Conservation (phyloP, 2,797 vertebrate genomes). For the Kryptolebias ocellatus region DNA sequence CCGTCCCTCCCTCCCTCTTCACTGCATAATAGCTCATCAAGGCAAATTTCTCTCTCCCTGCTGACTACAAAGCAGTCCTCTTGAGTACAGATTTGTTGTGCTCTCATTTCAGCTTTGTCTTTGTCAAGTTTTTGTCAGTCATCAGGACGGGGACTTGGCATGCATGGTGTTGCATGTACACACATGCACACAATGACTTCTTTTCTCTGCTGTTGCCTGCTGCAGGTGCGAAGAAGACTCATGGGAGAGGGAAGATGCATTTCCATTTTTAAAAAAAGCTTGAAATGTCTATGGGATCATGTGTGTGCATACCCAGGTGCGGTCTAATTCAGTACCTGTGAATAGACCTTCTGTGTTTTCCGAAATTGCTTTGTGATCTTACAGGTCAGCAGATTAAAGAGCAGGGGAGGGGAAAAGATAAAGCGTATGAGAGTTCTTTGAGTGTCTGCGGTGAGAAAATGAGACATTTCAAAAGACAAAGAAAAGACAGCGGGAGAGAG, state of each 20-base stretch:
- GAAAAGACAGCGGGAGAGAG: conserved; percentile 7
- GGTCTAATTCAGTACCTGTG: conserved; percentile 42
- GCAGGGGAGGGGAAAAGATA: not conserved
- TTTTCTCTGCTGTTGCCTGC: conserved; percentile 26
- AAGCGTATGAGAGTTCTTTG: conserved; percentile 5
- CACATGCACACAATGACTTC: conserved; percentile 27
- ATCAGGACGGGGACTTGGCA: conserved; percentile 13
- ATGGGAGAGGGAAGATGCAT: conserved; percentile 24
- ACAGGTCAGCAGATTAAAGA: conserved; percentile 33
- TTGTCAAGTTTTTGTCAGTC: conserved; percentile 24
- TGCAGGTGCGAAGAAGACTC: conserved; percentile 49
- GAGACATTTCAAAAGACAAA: conserved; percentile 13
- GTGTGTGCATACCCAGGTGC: conserved; percentile 17
- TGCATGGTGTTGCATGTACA: not conserved
- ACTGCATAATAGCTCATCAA: conserved; percentile 9
- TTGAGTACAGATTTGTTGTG: conserved; percentile 23
- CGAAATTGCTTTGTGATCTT: conserved; percentile 31
- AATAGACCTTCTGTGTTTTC: conserved; percentile 24
- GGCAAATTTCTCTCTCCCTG: conserved; percentile 7
- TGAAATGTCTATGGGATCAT: not conserved
- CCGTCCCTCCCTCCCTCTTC: not conserved
- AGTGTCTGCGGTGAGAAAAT: conserved; percentile 8
- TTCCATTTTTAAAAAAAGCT: conserved; percentile 31
- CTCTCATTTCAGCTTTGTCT: conserved; percentile 51
- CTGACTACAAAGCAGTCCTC: conserved; percentile 1